Conservation (phyloP, 2,113 vertebrate genomes). For the Poecile atricapillus region DNA sequence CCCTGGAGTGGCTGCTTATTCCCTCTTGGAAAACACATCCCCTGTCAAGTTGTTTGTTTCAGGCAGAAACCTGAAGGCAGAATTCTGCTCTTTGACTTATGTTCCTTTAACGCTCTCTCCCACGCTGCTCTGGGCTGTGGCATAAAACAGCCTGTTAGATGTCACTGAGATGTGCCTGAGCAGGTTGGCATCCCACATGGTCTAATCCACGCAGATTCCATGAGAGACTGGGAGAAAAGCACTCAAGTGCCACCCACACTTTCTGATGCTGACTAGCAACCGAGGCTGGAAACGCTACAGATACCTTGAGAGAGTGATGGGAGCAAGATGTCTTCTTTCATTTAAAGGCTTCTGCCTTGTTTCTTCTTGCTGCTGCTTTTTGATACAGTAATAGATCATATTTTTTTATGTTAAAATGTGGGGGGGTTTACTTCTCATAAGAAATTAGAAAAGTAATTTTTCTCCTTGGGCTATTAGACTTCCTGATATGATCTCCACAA, state of each 20-base stretch:
- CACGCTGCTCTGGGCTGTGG: constrained; percentile 26
- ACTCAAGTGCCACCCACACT: constrained; percentile 42
- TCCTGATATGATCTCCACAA: not conserved
- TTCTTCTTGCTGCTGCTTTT: not conserved
- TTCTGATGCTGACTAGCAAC: constrained; percentile 43
- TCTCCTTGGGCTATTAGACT: not conserved
- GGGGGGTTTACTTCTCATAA: not conserved
- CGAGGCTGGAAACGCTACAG: not conserved
- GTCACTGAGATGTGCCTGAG: constrained; percentile 39
- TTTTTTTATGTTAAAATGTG: not conserved
- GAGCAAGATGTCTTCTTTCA: constrained; percentile 53
- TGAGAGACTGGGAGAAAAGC: constrained; percentile 45
- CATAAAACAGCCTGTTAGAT: constrained; percentile 47
- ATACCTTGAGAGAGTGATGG: constrained; percentile 36
- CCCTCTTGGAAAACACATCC: not conserved
- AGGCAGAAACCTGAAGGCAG: constrained; percentile 27
- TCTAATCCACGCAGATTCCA: constrained; percentile 26
- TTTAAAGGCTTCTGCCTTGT: constrained; percentile 23
- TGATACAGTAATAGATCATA: not conserved
- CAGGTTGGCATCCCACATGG: constrained; percentile 56
- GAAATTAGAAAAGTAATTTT: not conserved
- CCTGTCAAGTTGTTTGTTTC: not conserved
- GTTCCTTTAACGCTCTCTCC: constrained; percentile 25
- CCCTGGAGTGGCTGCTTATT: not conserved
- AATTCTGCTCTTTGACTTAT: constrained; percentile 42